Percentiles rank a stretch among this genome's conserved stretches.
Conservation (phyloP, 2,113 vertebrate genomes). For the Calyptommatus sinebrachiatus region DNA sequence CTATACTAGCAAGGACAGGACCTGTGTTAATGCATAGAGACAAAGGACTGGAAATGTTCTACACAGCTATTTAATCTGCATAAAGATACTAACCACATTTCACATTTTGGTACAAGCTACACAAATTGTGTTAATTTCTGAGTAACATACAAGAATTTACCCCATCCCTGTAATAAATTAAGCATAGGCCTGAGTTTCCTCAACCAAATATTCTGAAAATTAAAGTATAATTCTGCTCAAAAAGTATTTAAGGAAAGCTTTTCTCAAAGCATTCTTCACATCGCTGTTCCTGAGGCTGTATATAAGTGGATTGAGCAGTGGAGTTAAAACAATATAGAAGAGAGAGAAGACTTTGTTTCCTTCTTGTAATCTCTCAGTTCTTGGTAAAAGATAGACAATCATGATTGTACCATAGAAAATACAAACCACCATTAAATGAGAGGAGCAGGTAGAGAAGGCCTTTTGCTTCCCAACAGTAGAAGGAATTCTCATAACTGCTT, state of each 20-base stretch:
- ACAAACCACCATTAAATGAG: conserved; percentile 29
- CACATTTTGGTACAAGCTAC: too few relatives aligned
- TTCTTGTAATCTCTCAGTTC: background rate
- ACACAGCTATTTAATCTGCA: too few relatives aligned
- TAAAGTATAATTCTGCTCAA: background rate
- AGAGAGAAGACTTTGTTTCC: conserved; percentile 33
- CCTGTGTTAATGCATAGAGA: too few relatives aligned
- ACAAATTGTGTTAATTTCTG: too few relatives aligned
- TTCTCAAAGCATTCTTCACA: background rate
- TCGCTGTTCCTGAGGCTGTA: background rate
- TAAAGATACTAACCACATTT: too few relatives aligned
- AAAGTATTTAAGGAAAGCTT: conserved; percentile 9
- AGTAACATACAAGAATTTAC: too few relatives aligned
- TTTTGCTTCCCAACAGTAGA: conserved; percentile 31
- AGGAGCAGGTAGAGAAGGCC: conserved; percentile 39
- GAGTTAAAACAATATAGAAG: conserved; percentile 23
- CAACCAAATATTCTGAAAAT: too few relatives aligned
- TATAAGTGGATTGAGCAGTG: background rate
- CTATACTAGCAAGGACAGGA: too few relatives aligned
- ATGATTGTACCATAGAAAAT: conserved; percentile 44
- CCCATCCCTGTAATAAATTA: too few relatives aligned
- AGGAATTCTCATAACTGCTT: conserved; percentile 20
- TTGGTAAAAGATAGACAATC: conserved; percentile 22
- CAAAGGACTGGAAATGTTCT: too few relatives aligned
- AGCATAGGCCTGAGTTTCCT: too few relatives aligned